Evolutionary conservation across 2,113 vertebrate species (phyloP), one percentile per base, ranked within the genome.

Genomic region (Orthonyx spaldingii): DNA sequence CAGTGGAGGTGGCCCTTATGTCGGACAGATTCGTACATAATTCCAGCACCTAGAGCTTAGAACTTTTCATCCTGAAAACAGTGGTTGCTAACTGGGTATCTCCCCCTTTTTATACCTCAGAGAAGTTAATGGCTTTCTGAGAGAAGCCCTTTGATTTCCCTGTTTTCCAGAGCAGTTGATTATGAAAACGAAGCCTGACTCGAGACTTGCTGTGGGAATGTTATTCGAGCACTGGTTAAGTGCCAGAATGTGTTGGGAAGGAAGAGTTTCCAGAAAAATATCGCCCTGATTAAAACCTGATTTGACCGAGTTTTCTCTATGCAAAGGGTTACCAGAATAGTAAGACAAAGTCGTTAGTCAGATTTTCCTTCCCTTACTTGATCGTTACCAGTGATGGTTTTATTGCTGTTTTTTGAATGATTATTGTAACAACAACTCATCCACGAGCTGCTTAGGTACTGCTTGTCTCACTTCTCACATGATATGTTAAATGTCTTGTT

Each of bases 241-340:
- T 84, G 96, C 94, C 94, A 96, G 96, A 93, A 56, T 84, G 69
- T 47, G 61, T 94, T 93, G 96, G 95, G 96, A 96, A 93, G 90
- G 81, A 95, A 92, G 85, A 92, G 61, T 91, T 96, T 96, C 94
- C 96, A 97, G 94, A 90, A 90, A 96, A 96, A 90, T 88, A 95
- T 90, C 44, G 3, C 44, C 74, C 87, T 96, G 94, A 97, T 96
- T 97, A 96, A 96, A 97, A 95, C 96, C 94, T 96, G 96, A 94
- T 95, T 94, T 90, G 84, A 90, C 96, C 64, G 83, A 84, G 61
- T 91, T 94, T 70, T 86, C 85, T 90, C 94, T 90, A 60, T 96
- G 92, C 49, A 97, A 96, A 95, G 93, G 94, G 93, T 95, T 96
- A 96, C 94, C 93, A 96, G 94, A 96, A 96, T 92, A 96, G 93